These are phyloP conservation scores for Cisticola juncidis DNA, from an alignment of 2,113 vertebrate species.

Conservation along the genomic window DNA sequence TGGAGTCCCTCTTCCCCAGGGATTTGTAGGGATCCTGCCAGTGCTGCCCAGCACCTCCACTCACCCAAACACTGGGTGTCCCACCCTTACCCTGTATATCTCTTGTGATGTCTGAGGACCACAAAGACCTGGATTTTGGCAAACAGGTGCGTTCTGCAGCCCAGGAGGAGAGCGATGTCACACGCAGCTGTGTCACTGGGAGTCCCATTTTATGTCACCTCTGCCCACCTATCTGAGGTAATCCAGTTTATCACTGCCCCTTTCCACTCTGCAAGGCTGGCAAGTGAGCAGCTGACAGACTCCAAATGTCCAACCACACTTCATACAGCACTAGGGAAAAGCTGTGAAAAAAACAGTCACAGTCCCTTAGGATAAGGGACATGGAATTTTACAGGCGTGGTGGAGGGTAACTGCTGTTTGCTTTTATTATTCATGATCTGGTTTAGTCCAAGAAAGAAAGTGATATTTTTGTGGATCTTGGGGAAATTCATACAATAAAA, in stretches of 20 bases:
- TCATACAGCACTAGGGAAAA: not conserved
- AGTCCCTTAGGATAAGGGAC: not conserved
- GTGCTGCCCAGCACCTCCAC: not conserved
- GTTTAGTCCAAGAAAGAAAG: not conserved
- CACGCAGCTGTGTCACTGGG: not conserved
- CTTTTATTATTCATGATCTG: conserved; percentile 10
- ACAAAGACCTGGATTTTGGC: not conserved
- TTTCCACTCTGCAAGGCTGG: not conserved
- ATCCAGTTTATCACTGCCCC: not conserved
- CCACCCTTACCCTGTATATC: not conserved
- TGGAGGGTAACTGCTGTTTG: not conserved
- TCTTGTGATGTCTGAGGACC: not conserved
- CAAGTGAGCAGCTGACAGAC: not conserved
- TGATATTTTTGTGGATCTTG: not conserved
- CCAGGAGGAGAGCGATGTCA: not conserved
- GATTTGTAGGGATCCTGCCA: accelerated
- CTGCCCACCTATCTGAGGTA: not conserved
- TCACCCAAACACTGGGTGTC: not conserved
- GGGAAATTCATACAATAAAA: not conserved
- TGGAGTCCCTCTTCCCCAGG: not conserved
- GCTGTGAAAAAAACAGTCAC: not conserved
- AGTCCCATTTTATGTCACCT: not conserved
- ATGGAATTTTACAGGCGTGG: not conserved
- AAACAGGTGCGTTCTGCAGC: not conserved
- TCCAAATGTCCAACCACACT: not conserved